Conservation (phyloP, 2,113 vertebrate species). For the Trochalopteron elliotii region DNA sequence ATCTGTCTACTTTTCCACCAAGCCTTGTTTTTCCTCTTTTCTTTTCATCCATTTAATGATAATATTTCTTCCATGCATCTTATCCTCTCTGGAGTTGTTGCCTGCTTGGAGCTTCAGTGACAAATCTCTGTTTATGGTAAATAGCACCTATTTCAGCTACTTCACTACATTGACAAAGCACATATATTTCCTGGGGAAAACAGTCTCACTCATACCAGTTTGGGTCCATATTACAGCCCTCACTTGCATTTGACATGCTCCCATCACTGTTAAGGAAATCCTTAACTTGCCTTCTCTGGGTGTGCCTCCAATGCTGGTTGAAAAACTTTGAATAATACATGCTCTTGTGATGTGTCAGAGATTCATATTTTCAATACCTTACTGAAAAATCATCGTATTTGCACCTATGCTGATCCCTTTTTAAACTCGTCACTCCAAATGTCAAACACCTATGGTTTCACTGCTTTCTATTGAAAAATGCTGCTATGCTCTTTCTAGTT, state of each 20-base stretch:
- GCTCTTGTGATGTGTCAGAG: background rate
- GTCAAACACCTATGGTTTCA: background rate
- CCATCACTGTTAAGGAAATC: background rate
- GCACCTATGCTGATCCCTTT: background rate
- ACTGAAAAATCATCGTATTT: background rate
- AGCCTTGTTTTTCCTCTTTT: background rate
- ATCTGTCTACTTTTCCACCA: background rate
- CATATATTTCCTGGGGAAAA: background rate
- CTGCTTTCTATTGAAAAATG: background rate
- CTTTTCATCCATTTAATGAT: background rate
- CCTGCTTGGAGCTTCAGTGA: background rate
- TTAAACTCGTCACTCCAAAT: background rate
- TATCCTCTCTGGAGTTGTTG: background rate
- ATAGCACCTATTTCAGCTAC: background rate
- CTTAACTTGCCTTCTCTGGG: background rate
- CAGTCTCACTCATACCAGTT: background rate
- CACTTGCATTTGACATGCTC: background rate
- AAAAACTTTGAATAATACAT: background rate
- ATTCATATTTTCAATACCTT: background rate
- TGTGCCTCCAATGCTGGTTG: background rate
- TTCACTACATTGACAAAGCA: background rate
- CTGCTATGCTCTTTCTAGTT: background rate
- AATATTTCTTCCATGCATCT: fast-evolving
- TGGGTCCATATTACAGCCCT: background rate
- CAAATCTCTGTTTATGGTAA: background rate